These are phyloP conservation scores for Porites australiensis DNA, from an alignment of 64 coral and sea anemone species.

Conservation along the genomic window DNA sequence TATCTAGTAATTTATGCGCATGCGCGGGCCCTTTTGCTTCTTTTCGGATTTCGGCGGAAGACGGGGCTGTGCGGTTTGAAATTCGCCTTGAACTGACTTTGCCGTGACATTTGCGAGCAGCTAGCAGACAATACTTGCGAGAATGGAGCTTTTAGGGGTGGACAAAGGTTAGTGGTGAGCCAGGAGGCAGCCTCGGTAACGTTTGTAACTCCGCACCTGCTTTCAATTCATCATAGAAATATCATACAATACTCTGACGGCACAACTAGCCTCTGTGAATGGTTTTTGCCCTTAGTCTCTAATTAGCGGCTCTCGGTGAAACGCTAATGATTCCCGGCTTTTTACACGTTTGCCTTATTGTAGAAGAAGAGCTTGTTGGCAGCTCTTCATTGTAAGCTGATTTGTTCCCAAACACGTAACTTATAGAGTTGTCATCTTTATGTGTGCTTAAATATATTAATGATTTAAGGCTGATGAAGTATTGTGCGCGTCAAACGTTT, in stretches of 20 bases:
- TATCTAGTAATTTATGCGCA: slow-evolving; percentile 37
- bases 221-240: slow-evolving; percentile 59
- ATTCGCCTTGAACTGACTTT: slow-evolving; percentile 16
- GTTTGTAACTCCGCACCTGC: slow-evolving; percentile 65
- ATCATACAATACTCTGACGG: slow-evolving; percentile 44
- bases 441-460: slow-evolving; percentile 52
- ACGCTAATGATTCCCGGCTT: slow-evolving; percentile 42
- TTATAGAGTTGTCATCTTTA: neutral
- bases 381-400: neutral
- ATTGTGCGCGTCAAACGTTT: slow-evolving; percentile 40
- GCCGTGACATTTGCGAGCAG: slow-evolving; percentile 24
- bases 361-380: neutral
- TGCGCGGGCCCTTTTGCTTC: slow-evolving; percentile 15
- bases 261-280: slow-evolving; percentile 51
- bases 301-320: slow-evolving; percentile 74
- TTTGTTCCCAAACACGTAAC: neutral
- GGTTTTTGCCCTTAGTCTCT: slow-evolving; percentile 41
- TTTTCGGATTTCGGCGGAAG: neutral
- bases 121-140: slow-evolving; percentile 7
- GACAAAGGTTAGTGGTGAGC: slow-evolving; percentile 38
- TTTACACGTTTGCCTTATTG: slow-evolving; percentile 44
- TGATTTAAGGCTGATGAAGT: slow-evolving; percentile 12
- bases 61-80: slow-evolving; percentile 6
- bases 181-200: slow-evolving; percentile 75
- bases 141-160: slow-evolving; percentile 32